Conservation (phyloP, 2,888 invertebrate species). For the Serrognathus titanus region DNA sequence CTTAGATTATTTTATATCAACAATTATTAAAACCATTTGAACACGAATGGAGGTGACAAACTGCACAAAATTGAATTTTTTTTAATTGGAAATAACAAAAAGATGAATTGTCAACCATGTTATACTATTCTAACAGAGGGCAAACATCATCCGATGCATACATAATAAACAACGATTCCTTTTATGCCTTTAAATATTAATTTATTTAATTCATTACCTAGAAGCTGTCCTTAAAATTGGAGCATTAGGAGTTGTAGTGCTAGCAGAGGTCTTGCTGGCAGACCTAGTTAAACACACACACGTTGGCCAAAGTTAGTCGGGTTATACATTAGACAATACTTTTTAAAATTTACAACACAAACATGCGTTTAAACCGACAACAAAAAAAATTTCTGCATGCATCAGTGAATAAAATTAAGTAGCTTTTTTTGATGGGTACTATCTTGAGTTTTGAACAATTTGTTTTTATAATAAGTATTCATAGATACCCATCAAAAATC, state of each 20-base stretch:
- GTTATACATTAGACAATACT: too few relatives aligned
- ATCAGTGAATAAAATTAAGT: too few relatives aligned
- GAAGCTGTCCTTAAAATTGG: conserved; percentile 48
- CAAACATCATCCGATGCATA: background rate
- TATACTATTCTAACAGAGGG: background rate
- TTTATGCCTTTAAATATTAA: background rate
- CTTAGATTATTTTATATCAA: background rate
- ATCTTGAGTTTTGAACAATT: too few relatives aligned
- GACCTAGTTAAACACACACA: conserved; percentile 32
- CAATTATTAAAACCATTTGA: too few relatives aligned
- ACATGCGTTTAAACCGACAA: background rate
- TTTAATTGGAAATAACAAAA: background rate
- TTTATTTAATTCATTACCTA: conserved; percentile 41
- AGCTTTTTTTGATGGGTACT: too few relatives aligned
- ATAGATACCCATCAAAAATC: too few relatives aligned
- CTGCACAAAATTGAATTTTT: background rate
- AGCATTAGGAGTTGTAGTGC: conserved; percentile 47
- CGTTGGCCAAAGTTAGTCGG: too few relatives aligned
- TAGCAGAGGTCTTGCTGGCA: conserved; percentile 45
- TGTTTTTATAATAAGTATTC: too few relatives aligned
- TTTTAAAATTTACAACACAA: conserved; percentile 10
- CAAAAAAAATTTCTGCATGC: too few relatives aligned
- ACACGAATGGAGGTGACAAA: too few relatives aligned
- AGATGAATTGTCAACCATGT: background rate
- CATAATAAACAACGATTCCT: background rate